Conservation (phyloP, 2,113 vertebrate genomes). For the Fukomys damarensis region DNA sequence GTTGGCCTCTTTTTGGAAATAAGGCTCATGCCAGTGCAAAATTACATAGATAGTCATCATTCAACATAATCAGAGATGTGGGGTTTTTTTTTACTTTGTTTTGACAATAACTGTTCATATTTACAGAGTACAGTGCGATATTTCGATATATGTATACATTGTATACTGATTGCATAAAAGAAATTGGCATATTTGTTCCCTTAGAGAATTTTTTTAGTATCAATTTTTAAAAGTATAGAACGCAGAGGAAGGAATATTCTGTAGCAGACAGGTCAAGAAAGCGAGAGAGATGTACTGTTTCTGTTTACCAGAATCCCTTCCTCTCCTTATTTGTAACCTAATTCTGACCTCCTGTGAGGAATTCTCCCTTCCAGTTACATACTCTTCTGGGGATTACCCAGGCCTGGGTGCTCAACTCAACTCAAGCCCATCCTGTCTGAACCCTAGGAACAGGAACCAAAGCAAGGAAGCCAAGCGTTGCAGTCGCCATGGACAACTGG, state of each 20-base stretch:
- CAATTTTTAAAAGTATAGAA: background rate
- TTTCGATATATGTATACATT: background rate
- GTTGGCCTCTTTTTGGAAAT: background rate
- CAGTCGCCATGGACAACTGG: background rate
- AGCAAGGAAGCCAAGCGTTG: background rate
- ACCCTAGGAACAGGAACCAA: background rate
- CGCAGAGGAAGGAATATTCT: background rate
- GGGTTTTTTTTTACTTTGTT: background rate
- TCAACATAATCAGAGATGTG: background rate
- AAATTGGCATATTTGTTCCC: background rate
- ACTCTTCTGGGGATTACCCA: background rate
- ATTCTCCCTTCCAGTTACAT: background rate
- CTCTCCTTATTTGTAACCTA: background rate
- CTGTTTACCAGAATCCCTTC: background rate
- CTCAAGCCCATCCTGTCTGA: background rate
- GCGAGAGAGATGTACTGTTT: background rate
- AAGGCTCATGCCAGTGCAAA: background rate
- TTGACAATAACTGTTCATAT: background rate
- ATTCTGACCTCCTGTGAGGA: background rate
- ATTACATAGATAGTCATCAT: background rate
- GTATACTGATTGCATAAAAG: too few species aligned
- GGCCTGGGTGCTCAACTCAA: background rate
- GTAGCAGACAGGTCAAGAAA: background rate
- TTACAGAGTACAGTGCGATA: background rate
- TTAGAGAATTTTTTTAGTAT: background rate